These are phyloP conservation scores for Brienomyrus brachyistius DNA, from an alignment of 2,113 vertebrate genomes.

Conservation along the genomic window DNA sequence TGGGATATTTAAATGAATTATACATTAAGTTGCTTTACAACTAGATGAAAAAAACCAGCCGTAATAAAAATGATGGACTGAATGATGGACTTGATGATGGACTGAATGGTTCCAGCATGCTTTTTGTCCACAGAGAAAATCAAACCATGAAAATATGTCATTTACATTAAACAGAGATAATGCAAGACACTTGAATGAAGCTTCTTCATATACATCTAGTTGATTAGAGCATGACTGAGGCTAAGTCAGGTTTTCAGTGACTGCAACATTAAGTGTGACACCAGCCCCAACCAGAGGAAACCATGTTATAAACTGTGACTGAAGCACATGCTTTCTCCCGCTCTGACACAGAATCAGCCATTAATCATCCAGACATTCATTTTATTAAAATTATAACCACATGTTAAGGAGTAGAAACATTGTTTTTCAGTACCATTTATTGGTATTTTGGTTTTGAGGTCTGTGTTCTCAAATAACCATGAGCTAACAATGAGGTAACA, in stretches of 20 bases:
- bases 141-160: neutral
- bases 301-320: neutral
- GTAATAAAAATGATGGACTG: neutral
- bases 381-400: conserved; percentile 17
- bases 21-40: neutral
- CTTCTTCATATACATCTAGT: neutral
- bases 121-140: neutral
- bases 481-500: neutral
- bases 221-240: neutral
- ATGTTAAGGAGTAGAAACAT: neutral
- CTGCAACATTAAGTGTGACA: neutral
- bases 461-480: neutral
- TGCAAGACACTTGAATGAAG: neutral
- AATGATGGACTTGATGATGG: neutral
- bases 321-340: neutral
- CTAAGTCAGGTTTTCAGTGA: neutral
- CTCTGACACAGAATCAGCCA: neutral
- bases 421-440: neutral
- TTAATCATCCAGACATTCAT: conserved; percentile 5
- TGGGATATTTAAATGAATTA: neutral
- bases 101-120: neutral
- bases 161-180: neutral
- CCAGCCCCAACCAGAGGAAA: neutral
- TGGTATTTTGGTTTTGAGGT: conserved; percentile 16
- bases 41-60: neutral